phyloP scores from a whole-genome alignment of 2,797 vertebrate species.

The Sylvilagus floridanus region DNA sequence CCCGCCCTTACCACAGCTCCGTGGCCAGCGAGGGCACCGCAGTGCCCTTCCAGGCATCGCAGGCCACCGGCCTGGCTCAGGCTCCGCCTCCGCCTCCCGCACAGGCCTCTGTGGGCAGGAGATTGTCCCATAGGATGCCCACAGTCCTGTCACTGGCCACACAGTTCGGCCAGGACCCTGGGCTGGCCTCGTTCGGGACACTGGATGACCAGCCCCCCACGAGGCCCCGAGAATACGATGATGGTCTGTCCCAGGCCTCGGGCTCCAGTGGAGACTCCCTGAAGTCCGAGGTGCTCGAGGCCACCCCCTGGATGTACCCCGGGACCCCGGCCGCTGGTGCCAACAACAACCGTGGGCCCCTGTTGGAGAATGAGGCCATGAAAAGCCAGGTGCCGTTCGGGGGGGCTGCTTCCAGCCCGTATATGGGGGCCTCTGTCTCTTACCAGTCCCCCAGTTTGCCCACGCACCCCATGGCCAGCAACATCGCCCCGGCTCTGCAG shows the following conservation, averaged over 20 bases:
- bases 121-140: background rate
- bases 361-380: background rate
- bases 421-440: background rate
- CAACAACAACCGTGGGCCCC: rapidly evolving
- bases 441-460: background rate
- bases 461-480: background rate
- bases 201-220: background rate
- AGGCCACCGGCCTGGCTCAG: background rate
- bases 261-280: background rate
- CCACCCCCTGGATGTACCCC: background rate
- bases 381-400: background rate
- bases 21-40: background rate
- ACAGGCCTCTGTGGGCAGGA: background rate
- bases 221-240: rapidly evolving
- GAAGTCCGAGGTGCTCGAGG: background rate
- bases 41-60: background rate
- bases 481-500: background rate
- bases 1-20: background rate
- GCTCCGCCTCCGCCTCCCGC: background rate
- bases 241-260: background rate
- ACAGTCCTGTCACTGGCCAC: background rate
- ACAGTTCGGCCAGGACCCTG: background rate
- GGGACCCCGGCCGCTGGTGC: rapidly evolving
- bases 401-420: background rate
- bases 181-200: rapidly evolving